Base-by-base conservation (phyloP, 2,797 vertebrate genomes). In the Falco novaeseelandiae region DNA sequence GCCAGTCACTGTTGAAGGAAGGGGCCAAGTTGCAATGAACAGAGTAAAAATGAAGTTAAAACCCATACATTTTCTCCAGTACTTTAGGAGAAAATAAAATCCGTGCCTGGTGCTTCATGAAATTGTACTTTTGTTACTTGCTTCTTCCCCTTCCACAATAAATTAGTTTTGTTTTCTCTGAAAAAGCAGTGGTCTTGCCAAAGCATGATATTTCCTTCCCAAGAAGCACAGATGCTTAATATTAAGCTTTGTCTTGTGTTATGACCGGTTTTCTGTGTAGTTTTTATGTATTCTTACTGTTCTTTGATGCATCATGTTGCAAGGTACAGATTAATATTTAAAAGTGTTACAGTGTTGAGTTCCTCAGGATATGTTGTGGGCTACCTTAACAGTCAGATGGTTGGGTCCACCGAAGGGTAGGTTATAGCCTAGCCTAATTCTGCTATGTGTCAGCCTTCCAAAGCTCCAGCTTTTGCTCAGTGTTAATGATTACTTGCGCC, bases 321-420 rank as follows among this genome's bases (percentile, higher is more conserved):
- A 77, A 72, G 2, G 1, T 66, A 57, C 30, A 62, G 72, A 59
- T 88, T 55, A 54, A 48, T 36, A 55, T 30, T 74, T 81, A 54
- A 62, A 76, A 69, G n/a, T 1, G 8, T 57, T 87, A 12, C 1
- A 57, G n/a, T 1, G 8, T 57, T 87, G 13, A 54, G n/a, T 88
- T 94, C 80, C 48, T 91, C 0, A 1, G 21, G 32, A 58, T 55
- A 46, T 0, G 0, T 66, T 73, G 62, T 0, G 0, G 66, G 82
- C 14, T 70, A 71, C 73, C 20, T 30, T n/a, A 17, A n/a, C n/a
- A 86, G 46, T 48, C 12, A 38, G 38, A 13, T 21, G 44, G 19
- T n/a, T 83, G 23, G 23, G 17, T 42, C 67, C 14, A 8, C 42
- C 42, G 58, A 52, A 78, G 22, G 36, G 36, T 9, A 32, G 36